Evolutionary conservation across 2,113 vertebrate genomes (phyloP), one percentile per base, ranked within the genome.

Genomic region (Romanogobio albipinnatus): DNA sequence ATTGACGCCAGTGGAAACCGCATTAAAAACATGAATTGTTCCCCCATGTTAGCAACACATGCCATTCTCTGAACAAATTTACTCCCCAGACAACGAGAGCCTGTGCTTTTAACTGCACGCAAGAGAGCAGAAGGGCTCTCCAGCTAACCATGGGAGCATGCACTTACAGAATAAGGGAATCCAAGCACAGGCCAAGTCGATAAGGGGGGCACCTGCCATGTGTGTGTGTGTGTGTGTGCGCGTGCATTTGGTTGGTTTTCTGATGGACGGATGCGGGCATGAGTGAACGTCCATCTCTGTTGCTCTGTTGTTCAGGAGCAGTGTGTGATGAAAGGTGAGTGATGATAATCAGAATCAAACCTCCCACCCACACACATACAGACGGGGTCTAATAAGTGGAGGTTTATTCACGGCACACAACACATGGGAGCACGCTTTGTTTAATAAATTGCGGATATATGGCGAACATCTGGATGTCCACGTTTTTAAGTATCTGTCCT

Each of bases 1-100:
- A 97, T 96, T 96, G 96, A 97, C 97, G 96, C 96, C 95, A 94
- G 95, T 93, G 94, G 93, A 96, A 96, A 94, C 94, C 96, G 93
- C 95, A 93, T 96, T 95, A 93, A 93, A 93, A 95, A 95, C 93
- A 96, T 93, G 84, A 93, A 94, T 93, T 88, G 92, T 92, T 91
- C 94, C 95, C 94, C 94, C 91, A 29, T 92, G 91, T 94, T 87
- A 95, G 93, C 92, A 91, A 91, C 87, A 82, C 88, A 91, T 89
- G 89, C 92, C 92, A 93, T 93, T 75, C 92, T 84, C 87, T 45
- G 92, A 91, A 93, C 91, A 93, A 95, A 93, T 88, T 81, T 91
- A 92, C 89, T 91, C 89, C 89, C 89, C 93, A 85, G 70, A 51
- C 82, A 86, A 89, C 85, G 59, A 58, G 61, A 59, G 82, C 73